Conservation (phyloP, 1,140 invertebrate species). For the Branchinecta lindahli region DNA sequence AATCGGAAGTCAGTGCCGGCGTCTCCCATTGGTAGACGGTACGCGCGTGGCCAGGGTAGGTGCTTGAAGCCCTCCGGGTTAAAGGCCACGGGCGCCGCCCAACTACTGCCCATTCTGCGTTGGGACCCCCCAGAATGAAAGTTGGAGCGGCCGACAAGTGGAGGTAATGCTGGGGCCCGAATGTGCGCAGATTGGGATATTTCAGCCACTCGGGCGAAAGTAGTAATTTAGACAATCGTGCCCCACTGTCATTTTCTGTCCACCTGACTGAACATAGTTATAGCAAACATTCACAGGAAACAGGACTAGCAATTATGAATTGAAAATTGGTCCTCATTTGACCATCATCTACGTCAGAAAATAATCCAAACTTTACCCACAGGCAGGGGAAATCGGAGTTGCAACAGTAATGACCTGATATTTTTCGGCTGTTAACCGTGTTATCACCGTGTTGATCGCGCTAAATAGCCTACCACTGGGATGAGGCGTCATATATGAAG, state of each 20-base stretch:
- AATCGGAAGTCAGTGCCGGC: background rate
- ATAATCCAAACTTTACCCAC: too few species aligned
- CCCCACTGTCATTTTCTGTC: constrained; percentile 5
- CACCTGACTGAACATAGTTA: background rate
- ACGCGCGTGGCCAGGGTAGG: background rate
- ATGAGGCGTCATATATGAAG: too few species aligned
- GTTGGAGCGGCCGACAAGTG: background rate
- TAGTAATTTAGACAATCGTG: background rate
- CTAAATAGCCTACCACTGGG: too few species aligned
- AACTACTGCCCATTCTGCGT: background rate
- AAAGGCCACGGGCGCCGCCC: background rate
- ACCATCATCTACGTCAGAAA: too few species aligned
- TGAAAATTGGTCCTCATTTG: too few species aligned
- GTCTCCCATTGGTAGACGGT: background rate
- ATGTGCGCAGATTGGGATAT: background rate
- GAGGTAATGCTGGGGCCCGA: background rate
- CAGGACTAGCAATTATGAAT: background rate
- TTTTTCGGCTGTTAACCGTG: too few species aligned
- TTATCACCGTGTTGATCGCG: too few species aligned
- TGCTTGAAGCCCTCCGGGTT: background rate
- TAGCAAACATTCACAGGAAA: constrained; percentile 1
- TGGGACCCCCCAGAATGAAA: background rate
- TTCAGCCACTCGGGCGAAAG: background rate
- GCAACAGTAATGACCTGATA: too few species aligned
- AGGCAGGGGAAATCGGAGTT: too few species aligned